Evolutionary conservation across 2,797 vertebrate species (phyloP).

Genomic region (Hoplostethus mediterraneus): DNA sequence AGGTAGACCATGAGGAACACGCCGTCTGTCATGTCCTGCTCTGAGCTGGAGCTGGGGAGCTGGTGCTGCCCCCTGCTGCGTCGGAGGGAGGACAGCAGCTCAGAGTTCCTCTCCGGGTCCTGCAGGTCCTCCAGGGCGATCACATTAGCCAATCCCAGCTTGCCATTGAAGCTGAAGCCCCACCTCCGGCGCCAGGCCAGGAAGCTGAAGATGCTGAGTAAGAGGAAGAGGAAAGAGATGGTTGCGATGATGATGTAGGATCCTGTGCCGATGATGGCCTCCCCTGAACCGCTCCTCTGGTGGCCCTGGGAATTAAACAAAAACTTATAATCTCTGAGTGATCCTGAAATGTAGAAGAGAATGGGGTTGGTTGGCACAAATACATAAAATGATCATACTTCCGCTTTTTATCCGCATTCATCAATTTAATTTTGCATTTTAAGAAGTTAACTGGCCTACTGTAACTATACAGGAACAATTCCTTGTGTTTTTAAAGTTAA

Average conservation of each 20-base stretch:
- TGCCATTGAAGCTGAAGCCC: constrained; percentile 39
- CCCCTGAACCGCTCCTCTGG: constrained; percentile 53
- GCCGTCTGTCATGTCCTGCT: constrained; percentile 74
- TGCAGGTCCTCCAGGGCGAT: constrained; percentile 79
- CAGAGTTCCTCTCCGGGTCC: constrained; percentile 76
- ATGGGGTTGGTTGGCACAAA: no score
- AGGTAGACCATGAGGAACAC: constrained; percentile 84
- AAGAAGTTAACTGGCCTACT: no score
- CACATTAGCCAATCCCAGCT: constrained; percentile 74
- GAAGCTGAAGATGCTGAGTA: constrained; percentile 56
- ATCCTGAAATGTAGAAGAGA: no score
- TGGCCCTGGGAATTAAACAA: constrained; percentile 38
- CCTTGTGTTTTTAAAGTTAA: no score
- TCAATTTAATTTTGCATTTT: no score
- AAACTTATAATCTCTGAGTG: neutral
- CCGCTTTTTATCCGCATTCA: no score
- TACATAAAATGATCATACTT: no score
- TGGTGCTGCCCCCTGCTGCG: constrained; percentile 54
- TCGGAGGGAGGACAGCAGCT: constrained; percentile 76
- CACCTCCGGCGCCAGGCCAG: constrained; percentile 62
- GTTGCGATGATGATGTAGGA: constrained; percentile 63
- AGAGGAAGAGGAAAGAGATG: constrained; percentile 67
- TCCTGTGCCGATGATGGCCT: constrained; percentile 40
- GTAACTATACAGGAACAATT: no score
- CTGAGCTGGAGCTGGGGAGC: constrained; percentile 61